Evolutionary conservation across 2,113 vertebrate genomes (phyloP).

Genomic region (Eira barbara): DNA sequence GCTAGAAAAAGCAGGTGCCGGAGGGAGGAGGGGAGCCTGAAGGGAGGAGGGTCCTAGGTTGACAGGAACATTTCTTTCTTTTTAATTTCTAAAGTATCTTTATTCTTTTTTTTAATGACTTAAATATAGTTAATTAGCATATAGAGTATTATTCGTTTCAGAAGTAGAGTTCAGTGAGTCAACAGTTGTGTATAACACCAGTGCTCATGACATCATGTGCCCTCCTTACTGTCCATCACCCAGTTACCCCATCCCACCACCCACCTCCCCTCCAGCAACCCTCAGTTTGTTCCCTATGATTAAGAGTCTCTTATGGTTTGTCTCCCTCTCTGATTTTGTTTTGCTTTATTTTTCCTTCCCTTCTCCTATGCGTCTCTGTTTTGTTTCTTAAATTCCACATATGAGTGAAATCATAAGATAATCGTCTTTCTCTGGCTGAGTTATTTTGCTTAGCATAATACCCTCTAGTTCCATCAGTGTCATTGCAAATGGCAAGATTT

Average conservation of each 20-base stretch:
- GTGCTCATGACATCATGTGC: background rate
- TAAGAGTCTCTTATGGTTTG: background rate
- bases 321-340: background rate
- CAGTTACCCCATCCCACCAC: background rate
- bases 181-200: background rate
- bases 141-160: background rate
- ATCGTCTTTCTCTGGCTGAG: background rate
- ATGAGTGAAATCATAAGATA: background rate
- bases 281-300: background rate
- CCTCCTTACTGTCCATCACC: background rate
- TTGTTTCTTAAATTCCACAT: background rate
- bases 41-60: background rate
- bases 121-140: background rate
- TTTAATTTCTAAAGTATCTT: background rate
- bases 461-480: background rate
- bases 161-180: background rate
- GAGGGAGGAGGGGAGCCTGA: background rate
- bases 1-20: background rate
- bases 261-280: background rate
- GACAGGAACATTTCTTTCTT: background rate
- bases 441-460: background rate
- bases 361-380: background rate
- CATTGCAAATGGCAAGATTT: background rate
- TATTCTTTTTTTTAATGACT: background rate
- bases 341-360: background rate